These are phyloP conservation scores for Pseudochirops cupreus DNA, from an alignment of 2,797 vertebrate genomes.

Conservation along the genomic window DNA sequence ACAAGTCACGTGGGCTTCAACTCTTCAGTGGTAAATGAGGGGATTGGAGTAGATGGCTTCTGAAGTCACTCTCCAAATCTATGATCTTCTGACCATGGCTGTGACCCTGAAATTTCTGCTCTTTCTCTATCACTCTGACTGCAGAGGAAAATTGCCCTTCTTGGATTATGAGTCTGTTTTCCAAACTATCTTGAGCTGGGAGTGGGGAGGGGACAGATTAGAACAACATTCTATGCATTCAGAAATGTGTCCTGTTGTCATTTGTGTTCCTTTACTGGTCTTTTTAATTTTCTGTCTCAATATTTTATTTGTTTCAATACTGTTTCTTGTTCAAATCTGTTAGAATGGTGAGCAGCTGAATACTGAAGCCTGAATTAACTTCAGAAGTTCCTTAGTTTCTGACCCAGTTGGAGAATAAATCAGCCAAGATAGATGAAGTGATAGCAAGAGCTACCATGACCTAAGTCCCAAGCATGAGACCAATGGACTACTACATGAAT, in stretches of 20 bases:
- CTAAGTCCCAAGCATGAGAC: background rate
- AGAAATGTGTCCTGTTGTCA: background rate
- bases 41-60: background rate
- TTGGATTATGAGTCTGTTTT: background rate
- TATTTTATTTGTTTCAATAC: background rate
- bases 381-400: background rate
- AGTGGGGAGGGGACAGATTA: background rate
- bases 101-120: background rate
- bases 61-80: background rate
- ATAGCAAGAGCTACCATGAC: background rate
- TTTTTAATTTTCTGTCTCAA: background rate
- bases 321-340: background rate
- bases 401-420: background rate
- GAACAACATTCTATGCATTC: background rate
- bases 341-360: background rate
- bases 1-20: background rate
- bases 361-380: background rate
- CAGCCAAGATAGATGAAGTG: background rate
- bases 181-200: background rate
- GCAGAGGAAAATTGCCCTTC: background rate
- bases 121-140: background rate
- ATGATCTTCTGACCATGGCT: background rate
- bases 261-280: background rate
- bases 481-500: background rate
- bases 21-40: background rate